Percentiles rank a stretch among this genome's conserved stretches.
phyloP scores from a whole-genome alignment of 2,113 vertebrate genomes.

The Chrysochloris asiatica region DNA sequence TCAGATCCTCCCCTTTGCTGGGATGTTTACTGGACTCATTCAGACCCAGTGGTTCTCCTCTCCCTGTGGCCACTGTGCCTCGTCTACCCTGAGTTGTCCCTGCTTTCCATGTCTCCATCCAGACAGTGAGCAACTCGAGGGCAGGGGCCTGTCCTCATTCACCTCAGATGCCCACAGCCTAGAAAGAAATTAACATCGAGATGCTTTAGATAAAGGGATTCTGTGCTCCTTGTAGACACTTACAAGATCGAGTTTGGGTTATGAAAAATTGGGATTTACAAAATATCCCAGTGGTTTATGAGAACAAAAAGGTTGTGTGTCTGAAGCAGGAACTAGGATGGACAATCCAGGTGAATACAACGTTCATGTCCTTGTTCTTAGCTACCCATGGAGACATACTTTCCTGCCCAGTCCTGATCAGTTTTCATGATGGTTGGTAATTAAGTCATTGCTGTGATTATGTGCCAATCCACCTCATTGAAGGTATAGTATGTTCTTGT shows the following conservation, averaged over 20 bases:
- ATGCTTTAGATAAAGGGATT: not conserved
- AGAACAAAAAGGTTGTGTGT: not conserved
- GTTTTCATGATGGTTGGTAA: not conserved
- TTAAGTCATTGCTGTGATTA: not conserved
- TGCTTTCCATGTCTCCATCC: not conserved
- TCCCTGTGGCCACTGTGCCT: not conserved
- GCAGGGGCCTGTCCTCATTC: not conserved
- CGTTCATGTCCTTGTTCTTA: not conserved
- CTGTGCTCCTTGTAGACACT: not conserved
- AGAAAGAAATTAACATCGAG: not conserved
- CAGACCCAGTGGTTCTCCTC: not conserved
- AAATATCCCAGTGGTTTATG: not conserved
- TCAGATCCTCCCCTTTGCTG: not conserved
- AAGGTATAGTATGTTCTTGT: too few relatives aligned
- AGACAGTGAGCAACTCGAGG: not conserved
- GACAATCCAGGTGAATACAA: not conserved
- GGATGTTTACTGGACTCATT: not conserved
- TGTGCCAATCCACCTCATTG: not conserved
- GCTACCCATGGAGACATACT: not conserved
- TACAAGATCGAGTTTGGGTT: not conserved
- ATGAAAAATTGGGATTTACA: not conserved
- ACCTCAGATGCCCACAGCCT: not conserved
- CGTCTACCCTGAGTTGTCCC: too few relatives aligned
- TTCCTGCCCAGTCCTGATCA: too few relatives aligned
- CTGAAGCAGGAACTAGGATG: not conserved